Conservation (phyloP, 2,113 vertebrate species). For the Solea solea region DNA sequence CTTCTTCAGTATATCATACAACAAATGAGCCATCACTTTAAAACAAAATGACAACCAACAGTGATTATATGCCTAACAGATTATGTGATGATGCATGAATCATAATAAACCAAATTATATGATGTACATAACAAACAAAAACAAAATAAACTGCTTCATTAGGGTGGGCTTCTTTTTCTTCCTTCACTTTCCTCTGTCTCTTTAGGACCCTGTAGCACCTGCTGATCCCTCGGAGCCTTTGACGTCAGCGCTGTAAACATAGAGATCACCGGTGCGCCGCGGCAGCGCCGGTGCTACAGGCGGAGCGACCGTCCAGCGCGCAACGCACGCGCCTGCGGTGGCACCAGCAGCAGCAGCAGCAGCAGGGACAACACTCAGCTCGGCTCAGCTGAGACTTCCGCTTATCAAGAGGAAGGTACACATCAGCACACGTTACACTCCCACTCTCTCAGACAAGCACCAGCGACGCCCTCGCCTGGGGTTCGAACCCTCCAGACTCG, state of each 20-base stretch:
- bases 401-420: neutral
- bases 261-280: constrained; percentile 49
- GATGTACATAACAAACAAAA: too few relatives aligned
- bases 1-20: too few relatives aligned
- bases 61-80: too few relatives aligned
- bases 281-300: constrained; percentile 40
- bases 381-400: too few relatives aligned
- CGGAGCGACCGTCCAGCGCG: constrained; percentile 56
- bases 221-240: constrained; percentile 42
- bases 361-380: too few relatives aligned
- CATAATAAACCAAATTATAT: too few relatives aligned
- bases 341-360: constrained; percentile 5
- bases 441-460: too few relatives aligned
- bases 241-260: constrained; percentile 62
- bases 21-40: too few relatives aligned
- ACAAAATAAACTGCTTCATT: too few relatives aligned
- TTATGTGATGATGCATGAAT: too few relatives aligned
- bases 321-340: constrained; percentile 39
- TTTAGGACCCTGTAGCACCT: constrained; percentile 68
- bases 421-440: neutral
- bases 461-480: neutral
- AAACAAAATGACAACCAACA: too few relatives aligned
- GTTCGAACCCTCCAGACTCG: constrained; percentile 10
- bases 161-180: neutral
- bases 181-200: constrained; percentile 4